phyloP scores from a whole-genome alignment of 2,113 vertebrate species.

The Axis porcinus region DNA sequence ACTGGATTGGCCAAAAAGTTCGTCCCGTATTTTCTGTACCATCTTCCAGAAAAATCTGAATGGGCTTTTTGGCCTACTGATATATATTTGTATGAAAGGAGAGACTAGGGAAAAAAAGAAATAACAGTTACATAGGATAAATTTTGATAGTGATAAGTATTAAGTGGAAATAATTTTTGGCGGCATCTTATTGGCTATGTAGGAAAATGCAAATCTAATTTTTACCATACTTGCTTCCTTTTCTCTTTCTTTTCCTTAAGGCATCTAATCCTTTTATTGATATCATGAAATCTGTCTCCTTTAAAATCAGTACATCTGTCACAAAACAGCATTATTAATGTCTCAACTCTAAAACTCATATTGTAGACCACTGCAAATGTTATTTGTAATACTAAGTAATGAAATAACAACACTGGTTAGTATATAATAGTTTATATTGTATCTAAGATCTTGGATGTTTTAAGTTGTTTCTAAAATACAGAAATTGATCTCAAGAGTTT shows the following conservation, averaged over 20 bases:
- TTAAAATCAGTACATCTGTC: neutral
- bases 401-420: neutral
- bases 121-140: neutral
- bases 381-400: neutral
- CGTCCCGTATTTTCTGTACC: neutral
- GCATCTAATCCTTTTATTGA: neutral
- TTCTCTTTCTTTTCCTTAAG: neutral
- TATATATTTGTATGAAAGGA: neutral
- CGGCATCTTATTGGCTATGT: neutral
- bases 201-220: neutral
- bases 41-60: neutral
- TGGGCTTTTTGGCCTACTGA: neutral
- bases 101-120: neutral
- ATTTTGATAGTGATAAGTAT: neutral
- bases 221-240: neutral
- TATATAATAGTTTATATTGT: neutral
- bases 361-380: neutral
- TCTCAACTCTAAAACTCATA: neutral
- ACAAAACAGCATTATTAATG: neutral
- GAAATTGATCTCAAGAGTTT: neutral
- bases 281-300: neutral
- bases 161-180: neutral
- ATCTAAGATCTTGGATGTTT: neutral
- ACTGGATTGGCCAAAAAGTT: neutral
- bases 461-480: neutral